Conservation (phyloP, 2,113 vertebrate species). For the Catagonus wagneri region DNA sequence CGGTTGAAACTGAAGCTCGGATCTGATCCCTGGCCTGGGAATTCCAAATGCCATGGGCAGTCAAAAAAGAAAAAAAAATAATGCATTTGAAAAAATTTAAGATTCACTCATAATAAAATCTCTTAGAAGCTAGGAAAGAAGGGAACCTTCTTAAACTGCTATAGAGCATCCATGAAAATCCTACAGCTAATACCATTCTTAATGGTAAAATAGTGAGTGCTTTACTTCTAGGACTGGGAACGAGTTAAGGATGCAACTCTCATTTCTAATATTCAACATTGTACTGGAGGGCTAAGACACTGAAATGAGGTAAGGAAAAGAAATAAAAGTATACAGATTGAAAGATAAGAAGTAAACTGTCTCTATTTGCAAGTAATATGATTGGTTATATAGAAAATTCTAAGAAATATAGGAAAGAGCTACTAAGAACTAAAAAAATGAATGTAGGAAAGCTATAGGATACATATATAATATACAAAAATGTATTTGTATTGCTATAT, state of each 20-base stretch:
- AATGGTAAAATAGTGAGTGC: no score
- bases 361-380: not conserved
- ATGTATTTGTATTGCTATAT: not conserved
- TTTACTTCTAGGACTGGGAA: not conserved
- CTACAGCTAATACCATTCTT: no score
- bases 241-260: not conserved
- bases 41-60: no score
- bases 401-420: not conserved
- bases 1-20: no score
- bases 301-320: not conserved
- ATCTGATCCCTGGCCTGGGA: no score
- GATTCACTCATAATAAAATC: no score
- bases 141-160: no score
- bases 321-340: not conserved
- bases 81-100: no score
- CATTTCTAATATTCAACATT: not conserved
- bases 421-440: conserved; percentile 1
- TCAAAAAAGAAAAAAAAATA: no score
- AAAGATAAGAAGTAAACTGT: not conserved
- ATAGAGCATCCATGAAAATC: no score
- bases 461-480: not conserved
- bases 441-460: not conserved
- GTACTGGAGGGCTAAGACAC: not conserved
- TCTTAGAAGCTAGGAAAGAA: no score
- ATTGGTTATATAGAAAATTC: no score